Evolutionary conservation across 2,797 vertebrate species (phyloP).

Genomic region (Falco biarmicus): DNA sequence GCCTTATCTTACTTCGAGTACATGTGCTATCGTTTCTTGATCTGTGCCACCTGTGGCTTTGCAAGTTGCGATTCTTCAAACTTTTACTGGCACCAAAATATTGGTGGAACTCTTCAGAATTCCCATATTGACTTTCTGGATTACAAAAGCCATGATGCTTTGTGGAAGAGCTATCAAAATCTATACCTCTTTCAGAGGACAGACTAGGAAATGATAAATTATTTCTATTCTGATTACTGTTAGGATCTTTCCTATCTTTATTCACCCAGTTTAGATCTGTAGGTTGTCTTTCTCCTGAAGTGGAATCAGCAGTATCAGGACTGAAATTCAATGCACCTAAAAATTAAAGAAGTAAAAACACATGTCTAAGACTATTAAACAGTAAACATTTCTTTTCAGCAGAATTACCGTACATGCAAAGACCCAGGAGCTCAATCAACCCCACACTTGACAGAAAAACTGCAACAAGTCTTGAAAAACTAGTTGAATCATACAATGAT

Average conservation of each 20-base stretch:
- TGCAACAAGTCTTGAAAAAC: not conserved
- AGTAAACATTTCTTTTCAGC: not conserved
- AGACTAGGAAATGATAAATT: conserved; percentile 71
- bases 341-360: not conserved
- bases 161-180: conserved; percentile 67
- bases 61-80: conserved; percentile 74
- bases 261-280: conserved; percentile 78
- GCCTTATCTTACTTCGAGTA: conserved; percentile 69
- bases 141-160: conserved; percentile 69
- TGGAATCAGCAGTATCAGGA: conserved; percentile 79
- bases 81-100: conserved; percentile 67
- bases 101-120: conserved; percentile 71
- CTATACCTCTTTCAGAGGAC: conserved; percentile 70
- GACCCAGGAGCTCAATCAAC: not conserved
- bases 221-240: conserved; percentile 76
- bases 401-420: not conserved
- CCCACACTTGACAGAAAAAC: not conserved
- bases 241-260: conserved; percentile 79
- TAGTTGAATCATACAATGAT: not conserved
- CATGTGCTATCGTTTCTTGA: conserved; percentile 75
- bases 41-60: conserved; percentile 82
- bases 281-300: conserved; percentile 76
- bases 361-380: not conserved
- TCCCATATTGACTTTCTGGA: conserved; percentile 72
- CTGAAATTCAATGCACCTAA: conserved; percentile 63